A percentile compares a stretch with the other conserved stretches of the same genome.
These are phyloP conservation scores for Uloborus plumipes DNA, from an alignment of 2,888 invertebrate species.

Conservation along the genomic window DNA sequence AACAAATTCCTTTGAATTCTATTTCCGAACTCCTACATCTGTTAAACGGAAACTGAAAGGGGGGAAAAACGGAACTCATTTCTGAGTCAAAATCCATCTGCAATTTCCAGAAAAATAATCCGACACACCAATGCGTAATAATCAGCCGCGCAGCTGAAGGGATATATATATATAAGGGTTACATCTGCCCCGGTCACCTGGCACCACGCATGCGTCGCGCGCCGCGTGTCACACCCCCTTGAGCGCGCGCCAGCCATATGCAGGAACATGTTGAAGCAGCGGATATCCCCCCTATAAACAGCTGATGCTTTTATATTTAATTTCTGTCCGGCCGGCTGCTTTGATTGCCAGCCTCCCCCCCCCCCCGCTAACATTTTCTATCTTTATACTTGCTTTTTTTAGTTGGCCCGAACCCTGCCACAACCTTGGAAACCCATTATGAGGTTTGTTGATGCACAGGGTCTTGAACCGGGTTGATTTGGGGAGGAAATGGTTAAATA, in stretches of 20 bases:
- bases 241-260: conserved; percentile 53
- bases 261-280: conserved; percentile 11
- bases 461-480: too few relatives aligned
- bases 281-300: conserved; percentile 43
- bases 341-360: not conserved
- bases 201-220: conserved; percentile 56
- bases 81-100: conserved; percentile 15
- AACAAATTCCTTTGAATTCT: too few relatives aligned
- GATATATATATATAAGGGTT: conserved; percentile 14
- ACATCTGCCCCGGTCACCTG: conserved; percentile 62
- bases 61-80: too few relatives aligned
- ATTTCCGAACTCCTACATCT: too few relatives aligned
- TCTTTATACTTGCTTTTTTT: too few relatives aligned
- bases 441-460: too few relatives aligned
- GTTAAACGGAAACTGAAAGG: too few relatives aligned
- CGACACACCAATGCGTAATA: not conserved
- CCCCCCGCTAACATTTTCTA: not conserved
- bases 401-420: too few relatives aligned
- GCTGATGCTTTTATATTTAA: conserved; percentile 39
- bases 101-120: not conserved
- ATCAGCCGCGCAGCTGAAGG: conserved; percentile 52
- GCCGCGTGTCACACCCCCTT: conserved; percentile 30
- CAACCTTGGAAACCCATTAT: too few relatives aligned
- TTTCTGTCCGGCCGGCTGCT: conserved; percentile 17
- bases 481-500: too few relatives aligned